Percentiles rank a stretch among this genome's conserved stretches.
phyloP scores from a whole-genome alignment of 2,797 vertebrate species.

The Clarias pachynema region DNA sequence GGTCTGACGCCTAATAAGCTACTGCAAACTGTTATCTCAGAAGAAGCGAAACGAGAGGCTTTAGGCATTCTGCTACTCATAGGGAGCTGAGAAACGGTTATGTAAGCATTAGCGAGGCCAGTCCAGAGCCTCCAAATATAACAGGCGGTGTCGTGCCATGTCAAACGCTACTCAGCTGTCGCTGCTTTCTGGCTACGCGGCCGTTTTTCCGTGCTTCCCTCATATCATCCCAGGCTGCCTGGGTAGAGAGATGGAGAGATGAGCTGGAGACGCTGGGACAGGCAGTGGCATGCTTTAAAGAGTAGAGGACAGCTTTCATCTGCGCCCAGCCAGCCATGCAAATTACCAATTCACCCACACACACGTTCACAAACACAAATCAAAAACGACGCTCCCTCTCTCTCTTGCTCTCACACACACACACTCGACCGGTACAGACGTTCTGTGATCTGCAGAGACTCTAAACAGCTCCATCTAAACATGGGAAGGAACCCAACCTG shows the following conservation, averaged over 20 bases:
- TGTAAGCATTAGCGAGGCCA: slow-evolving; percentile 42
- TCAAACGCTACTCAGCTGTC: slow-evolving; percentile 24
- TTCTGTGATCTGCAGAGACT: neutral
- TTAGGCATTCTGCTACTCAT: slow-evolving; percentile 28
- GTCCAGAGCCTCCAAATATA: slow-evolving; percentile 38
- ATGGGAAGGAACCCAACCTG: slow-evolving; percentile 5
- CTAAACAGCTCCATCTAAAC: slow-evolving; percentile 12
- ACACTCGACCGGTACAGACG: neutral
- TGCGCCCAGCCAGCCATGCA: slow-evolving; percentile 36
- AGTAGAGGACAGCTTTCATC: slow-evolving; percentile 44
- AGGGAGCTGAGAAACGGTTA: slow-evolving; percentile 39
- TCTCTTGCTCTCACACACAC: neutral
- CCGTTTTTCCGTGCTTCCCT: neutral
- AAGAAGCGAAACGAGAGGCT: neutral
- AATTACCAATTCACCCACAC: slow-evolving; percentile 45
- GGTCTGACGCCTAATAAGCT: slow-evolving; percentile 25
- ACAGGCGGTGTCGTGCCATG: slow-evolving; percentile 28
- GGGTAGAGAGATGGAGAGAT: slow-evolving; percentile 17
- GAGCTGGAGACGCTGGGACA: slow-evolving; percentile 26
- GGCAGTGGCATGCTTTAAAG: slow-evolving; percentile 38
- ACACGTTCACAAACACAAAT: slow-evolving; percentile 27
- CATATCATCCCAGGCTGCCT: neutral
- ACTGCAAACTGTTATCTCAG: slow-evolving; percentile 37
- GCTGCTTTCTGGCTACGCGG: slow-evolving; percentile 3
- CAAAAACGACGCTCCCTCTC: neutral